These are phyloP conservation scores for Manacus vitellinus DNA, from an alignment of 2,113 vertebrate species.

Conservation along the genomic window DNA sequence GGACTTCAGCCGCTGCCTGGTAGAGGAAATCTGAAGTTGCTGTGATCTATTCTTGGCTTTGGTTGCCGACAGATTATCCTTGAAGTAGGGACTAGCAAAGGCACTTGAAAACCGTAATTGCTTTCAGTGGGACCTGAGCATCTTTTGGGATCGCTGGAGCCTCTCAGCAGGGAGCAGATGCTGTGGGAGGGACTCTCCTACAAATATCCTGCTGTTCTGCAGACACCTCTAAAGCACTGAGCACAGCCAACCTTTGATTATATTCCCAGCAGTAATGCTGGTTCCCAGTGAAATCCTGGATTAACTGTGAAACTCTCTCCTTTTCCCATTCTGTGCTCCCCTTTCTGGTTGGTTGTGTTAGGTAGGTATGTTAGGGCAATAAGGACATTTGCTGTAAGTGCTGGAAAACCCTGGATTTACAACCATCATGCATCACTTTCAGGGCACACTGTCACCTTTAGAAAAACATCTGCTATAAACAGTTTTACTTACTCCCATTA, in stretches of 20 bases:
- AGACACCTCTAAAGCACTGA: not conserved
- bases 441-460: not conserved
- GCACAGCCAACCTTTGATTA: not conserved
- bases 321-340: not conserved
- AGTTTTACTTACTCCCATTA: slow-evolving; percentile 15
- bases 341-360: not conserved
- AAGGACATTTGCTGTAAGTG: not conserved
- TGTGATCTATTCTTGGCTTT: not conserved
- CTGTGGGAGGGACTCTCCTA: not conserved
- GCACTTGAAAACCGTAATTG: not conserved
- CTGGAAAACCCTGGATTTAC: not conserved
- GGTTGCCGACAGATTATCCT: not conserved
- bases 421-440: not conserved
- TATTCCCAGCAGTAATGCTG: not conserved
- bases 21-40: not conserved
- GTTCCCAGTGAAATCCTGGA: not conserved
- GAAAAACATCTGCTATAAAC: slow-evolving; percentile 34
- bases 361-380: not conserved
- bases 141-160: not conserved
- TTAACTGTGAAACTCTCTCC: not conserved
- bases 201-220: not conserved
- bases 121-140: not conserved
- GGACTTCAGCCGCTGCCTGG: not conserved
- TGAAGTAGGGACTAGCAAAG: not conserved
- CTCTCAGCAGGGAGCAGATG: not conserved